Evolutionary conservation across 1,140 invertebrate genomes (phyloP).

Genomic region (Drosophila kepulauana): DNA sequence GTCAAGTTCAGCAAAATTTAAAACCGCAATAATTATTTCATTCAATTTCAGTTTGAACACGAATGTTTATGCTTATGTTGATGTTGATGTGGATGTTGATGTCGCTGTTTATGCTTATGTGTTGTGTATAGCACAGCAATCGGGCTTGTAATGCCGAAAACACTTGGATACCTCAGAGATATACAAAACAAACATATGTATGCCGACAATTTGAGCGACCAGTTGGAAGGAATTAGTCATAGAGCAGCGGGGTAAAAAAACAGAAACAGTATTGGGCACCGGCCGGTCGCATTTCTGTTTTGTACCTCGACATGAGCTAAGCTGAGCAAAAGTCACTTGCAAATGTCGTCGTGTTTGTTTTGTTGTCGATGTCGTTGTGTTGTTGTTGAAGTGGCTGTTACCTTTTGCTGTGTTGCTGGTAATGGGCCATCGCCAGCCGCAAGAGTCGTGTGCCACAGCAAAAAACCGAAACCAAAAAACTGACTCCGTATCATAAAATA

Average conservation of each 20-base stretch:
- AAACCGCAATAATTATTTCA: conserved; percentile 73
- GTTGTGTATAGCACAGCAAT: conserved; percentile 17
- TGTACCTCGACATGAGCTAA: conserved; percentile 36
- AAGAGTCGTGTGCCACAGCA: conserved; percentile 55
- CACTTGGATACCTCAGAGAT: conserved; percentile 7
- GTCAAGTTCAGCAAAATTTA: conserved; percentile 72
- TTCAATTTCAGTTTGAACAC: conserved; percentile 70
- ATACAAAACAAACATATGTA: background rate
- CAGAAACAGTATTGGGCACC: conserved; percentile 39
- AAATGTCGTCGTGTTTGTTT: conserved; percentile 50
- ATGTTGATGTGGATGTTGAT: conserved; percentile 23
- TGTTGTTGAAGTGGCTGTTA: conserved; percentile 16
- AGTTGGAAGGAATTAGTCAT: conserved; percentile 63
- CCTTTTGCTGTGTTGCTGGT: conserved; percentile 23
- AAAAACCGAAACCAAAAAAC: conserved; percentile 20
- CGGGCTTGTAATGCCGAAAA: conserved; percentile 37
- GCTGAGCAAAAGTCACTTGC: conserved; percentile 39
- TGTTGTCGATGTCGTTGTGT: conserved; percentile 10
- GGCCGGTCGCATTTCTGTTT: conserved; percentile 54
- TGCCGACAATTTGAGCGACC: conserved; percentile 15
- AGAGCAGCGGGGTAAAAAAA: conserved; percentile 42
- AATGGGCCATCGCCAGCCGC: conserved; percentile 50
- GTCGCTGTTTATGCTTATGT: conserved; percentile 36
- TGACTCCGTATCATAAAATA: conserved; percentile 48
- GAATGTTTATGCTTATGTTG: conserved; percentile 67